Base-by-base conservation (phyloP, 2,888 invertebrate species). In the Leptogaster cylindrica region DNA sequence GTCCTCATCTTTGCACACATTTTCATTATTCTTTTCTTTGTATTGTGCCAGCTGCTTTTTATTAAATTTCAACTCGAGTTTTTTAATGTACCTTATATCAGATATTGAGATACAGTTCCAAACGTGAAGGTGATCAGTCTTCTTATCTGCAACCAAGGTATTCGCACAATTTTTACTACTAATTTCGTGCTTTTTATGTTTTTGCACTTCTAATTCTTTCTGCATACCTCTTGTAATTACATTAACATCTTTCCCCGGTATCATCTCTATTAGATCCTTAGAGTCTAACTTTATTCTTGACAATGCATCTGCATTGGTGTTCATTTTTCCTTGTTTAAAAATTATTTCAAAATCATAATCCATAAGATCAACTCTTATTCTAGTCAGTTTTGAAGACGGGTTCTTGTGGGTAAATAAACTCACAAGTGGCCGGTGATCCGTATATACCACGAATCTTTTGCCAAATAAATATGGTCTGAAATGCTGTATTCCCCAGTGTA, bases 401-500 rank as follows among this genome's bases (percentile, higher is more conserved):
- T 74, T 74, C 65, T 74, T 75, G 18, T 72, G 48, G 20, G 69
- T 70, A 55, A 71, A 69, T 28, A 73, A 64, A 67, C 73, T 73
- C 28, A 70, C 67, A 6, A 76, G 68, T 1, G 74, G 74, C 63
- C 72, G 71, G 68, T 77, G 76, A 66, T 77, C 77, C 1, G 75
- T 76, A 2, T 74, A 70, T 3, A 76, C 68, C 25, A 64, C 72
- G 58, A 77, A 75, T 52, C 69, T 72, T 68, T 65, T 68, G 4
- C 76, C 76, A 66, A 73, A 76, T 5, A 77, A 25, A 65, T 77
- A 77, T 10, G 74, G 74, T 66, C 73, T 52, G 61, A 75, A 76
- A 67, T 74, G 70, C 41, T 74, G 71, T 6, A 74, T 72, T 2
- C 71, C 73, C 70, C 69, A 71, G 27, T 71, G 67, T 31, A 68